Percentiles rank a stretch among this genome's conserved stretches.
phyloP scores from a whole-genome alignment of 2,797 vertebrate species.

The Cercopithecus diana region DNA sequence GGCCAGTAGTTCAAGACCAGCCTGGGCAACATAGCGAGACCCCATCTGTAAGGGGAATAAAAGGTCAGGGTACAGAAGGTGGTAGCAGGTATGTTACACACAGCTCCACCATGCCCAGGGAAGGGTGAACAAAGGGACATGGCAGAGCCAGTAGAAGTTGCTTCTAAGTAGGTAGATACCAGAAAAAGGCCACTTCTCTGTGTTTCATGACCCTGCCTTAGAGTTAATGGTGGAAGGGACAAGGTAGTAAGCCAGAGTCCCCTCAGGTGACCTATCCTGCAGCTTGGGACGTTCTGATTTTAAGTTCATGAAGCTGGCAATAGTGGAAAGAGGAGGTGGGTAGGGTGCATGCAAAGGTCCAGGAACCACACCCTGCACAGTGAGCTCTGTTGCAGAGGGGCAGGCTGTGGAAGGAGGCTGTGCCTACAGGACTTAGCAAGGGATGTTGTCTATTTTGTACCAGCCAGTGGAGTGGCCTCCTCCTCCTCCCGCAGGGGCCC shows the following conservation, averaged over 20 bases:
- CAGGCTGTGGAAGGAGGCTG: background rate
- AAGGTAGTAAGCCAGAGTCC: background rate
- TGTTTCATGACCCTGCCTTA: background rate
- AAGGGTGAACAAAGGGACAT: background rate
- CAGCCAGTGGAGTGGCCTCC: background rate
- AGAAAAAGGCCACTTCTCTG: background rate
- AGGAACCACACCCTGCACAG: background rate
- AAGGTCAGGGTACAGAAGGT: background rate
- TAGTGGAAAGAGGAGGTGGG: too few relatives aligned
- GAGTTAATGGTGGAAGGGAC: background rate
- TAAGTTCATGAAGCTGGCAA: background rate
- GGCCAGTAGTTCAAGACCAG: too few relatives aligned
- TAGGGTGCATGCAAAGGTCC: background rate
- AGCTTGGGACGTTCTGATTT: background rate
- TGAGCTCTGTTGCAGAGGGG: background rate
- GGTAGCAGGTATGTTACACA: background rate
- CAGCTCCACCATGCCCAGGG: background rate
- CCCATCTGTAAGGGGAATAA: background rate
- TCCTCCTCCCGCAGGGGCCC: background rate
- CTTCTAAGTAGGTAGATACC: background rate
- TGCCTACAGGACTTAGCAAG: background rate
- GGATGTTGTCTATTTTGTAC: background rate
- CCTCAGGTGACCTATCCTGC: background rate
- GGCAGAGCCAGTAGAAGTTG: background rate
- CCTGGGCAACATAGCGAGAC: too few relatives aligned